Evolutionary conservation across 2,888 invertebrate species (phyloP).

Genomic region (Hartigia nigra): DNA sequence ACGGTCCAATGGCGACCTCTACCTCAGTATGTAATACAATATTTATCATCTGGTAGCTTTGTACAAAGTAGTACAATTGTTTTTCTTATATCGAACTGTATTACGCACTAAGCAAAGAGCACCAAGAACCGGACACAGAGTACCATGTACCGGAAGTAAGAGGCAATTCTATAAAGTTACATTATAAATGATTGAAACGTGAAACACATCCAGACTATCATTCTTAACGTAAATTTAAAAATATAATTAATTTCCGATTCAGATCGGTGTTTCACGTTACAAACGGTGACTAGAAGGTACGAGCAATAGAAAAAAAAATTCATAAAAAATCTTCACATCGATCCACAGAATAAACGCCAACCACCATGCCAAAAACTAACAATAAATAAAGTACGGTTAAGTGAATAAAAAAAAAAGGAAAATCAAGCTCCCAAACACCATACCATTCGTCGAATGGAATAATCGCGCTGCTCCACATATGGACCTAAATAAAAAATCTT

Average conservation of each 20-base stretch:
- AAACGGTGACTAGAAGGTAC: slow-evolving; percentile 14
- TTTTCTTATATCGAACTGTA: background rate
- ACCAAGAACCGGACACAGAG: background rate
- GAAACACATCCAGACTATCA: background rate
- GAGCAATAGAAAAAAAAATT: slow-evolving; percentile 19
- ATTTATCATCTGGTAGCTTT: background rate
- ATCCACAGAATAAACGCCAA: slow-evolving; percentile 37
- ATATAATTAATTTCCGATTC: background rate
- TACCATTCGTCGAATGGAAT: slow-evolving; percentile 44
- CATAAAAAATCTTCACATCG: slow-evolving; percentile 24
- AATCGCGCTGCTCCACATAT: slow-evolving; percentile 22
- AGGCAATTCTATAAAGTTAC: background rate
- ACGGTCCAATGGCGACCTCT: background rate
- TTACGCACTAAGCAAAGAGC: background rate
- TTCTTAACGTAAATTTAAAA: background rate
- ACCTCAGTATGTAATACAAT: background rate
- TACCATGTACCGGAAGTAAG: background rate
- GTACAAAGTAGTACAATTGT: background rate
- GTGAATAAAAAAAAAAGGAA: slow-evolving; percentile 25
- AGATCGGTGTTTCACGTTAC: slow-evolving; percentile 27
- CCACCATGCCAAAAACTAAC: slow-evolving; percentile 45
- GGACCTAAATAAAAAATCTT: slow-evolving; percentile 15
- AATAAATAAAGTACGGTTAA: slow-evolving; percentile 31
- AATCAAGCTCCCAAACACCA: slow-evolving; percentile 37
- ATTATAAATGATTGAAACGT: background rate